Conservation (phyloP, 2,113 vertebrate species). For the Anguilla rostrata region DNA sequence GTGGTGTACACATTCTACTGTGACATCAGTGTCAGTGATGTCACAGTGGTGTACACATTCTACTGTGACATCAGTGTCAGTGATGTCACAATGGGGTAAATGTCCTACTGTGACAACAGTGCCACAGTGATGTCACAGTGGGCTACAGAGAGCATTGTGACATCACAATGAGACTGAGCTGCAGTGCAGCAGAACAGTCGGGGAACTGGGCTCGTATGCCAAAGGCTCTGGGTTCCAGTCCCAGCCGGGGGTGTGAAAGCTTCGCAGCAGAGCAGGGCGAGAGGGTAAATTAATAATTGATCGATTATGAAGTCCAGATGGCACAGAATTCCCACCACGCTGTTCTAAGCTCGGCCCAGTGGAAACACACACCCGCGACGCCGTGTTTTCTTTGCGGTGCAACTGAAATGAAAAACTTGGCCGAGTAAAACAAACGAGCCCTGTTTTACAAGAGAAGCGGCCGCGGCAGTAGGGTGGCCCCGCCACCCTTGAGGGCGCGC, state of each 20-base stretch:
- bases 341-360: background rate
- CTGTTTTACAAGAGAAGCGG: conserved; percentile 27
- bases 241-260: background rate
- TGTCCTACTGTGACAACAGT: too few relatives aligned
- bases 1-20: background rate
- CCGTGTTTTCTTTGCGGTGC: background rate
- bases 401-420: background rate
- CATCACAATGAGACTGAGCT: too few relatives aligned
- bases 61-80: background rate
- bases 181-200: too few relatives aligned
- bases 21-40: too few relatives aligned
- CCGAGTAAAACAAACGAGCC: background rate
- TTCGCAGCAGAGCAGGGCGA: background rate
- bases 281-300: background rate
- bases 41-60: too few relatives aligned
- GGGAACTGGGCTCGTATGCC: too few relatives aligned
- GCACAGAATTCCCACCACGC: background rate
- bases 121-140: too few relatives aligned
- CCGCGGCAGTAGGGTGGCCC: conserved; percentile 51
- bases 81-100: too few relatives aligned
- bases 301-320: background rate
- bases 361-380: too few relatives aligned
- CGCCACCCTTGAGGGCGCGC: conserved; percentile 5
- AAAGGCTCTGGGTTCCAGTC: too few relatives aligned
- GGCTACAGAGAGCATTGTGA: too few relatives aligned